phyloP scores from a whole-genome alignment of 1,140 invertebrate genomes.

The Campoletis sonorensis region DNA sequence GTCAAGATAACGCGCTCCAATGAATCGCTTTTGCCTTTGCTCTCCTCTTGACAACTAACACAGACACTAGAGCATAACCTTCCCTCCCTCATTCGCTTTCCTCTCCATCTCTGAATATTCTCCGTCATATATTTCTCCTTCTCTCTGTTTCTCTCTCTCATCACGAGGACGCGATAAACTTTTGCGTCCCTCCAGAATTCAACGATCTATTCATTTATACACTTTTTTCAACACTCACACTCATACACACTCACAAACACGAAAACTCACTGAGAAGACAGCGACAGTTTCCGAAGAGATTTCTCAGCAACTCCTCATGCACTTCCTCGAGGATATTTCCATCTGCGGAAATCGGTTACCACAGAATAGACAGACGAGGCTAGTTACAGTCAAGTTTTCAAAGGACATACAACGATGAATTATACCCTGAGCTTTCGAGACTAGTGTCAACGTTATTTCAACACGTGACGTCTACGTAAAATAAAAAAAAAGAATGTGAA shows the following conservation, averaged over 20 bases:
- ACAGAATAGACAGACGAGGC: conserved; percentile 14
- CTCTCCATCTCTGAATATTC: too few species aligned
- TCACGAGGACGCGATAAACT: not conserved
- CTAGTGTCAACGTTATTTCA: too few species aligned
- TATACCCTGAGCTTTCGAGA: too few species aligned
- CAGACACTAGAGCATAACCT: not conserved
- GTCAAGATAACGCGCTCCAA: conserved; percentile 21
- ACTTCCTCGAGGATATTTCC: conserved; percentile 16
- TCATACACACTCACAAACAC: not conserved
- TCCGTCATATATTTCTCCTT: too few species aligned
- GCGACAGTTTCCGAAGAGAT: not conserved
- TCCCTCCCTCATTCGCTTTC: not conserved
- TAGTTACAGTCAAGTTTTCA: not conserved
- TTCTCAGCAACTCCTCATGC: not conserved
- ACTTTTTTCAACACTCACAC: not conserved
- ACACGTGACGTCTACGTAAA: too few species aligned
- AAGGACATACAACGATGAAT: not conserved
- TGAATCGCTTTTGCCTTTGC: conserved; percentile 26
- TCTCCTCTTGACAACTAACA: conserved; percentile 12
- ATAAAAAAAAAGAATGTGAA: too few species aligned
- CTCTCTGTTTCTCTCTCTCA: not conserved
- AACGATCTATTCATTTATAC: not conserved
- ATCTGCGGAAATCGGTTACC: conserved; percentile 12
- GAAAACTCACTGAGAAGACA: not conserved
- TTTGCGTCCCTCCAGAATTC: not conserved